Evolutionary conservation across 2,888 invertebrate species (phyloP), one percentile per base, ranked within the genome.

Genomic region (Ochropacha duplaris): DNA sequence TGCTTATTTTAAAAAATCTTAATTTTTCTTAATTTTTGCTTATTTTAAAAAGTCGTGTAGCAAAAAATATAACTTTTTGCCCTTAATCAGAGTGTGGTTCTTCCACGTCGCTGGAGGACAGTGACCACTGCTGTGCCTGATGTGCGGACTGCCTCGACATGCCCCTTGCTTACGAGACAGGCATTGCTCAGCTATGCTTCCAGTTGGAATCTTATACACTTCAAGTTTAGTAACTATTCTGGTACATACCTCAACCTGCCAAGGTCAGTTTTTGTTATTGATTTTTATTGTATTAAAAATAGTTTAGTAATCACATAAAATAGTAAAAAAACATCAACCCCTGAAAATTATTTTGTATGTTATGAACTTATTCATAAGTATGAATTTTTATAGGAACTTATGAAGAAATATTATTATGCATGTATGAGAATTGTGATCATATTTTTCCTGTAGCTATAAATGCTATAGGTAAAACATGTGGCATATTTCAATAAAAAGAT

Each of bases 141-240:
- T 90, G 92, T 93, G 1, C 79, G 92, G 58, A 90, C 90, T 1
- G 92, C 92, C 0, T 76, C 94, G 78, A 64, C 90, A 66, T 82
- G 94, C 59, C 94, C 94, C 0, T 79, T 94, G 60, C 91, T 95
- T 65, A 95, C 95, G 1, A 87, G 94, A 19, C 95, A 95, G 71
- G 94, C 95, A 0, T 77, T 95, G 49, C 94, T 94, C 71, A 94
- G 96, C 69, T 99, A 99, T 86, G 96, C 96, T 4, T 96, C 96
- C 60, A 96, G 97, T 79, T 98, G 98, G 96, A 96, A 97, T 89
- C 94, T 98, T 64, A 95, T 99, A 63, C 96, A 97, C 83, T 99
- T 97, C 87, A 99, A 98, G 87, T 99, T 98, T 83, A 95, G 94
- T 78, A 95, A 95, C 52, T 99, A 98, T 83, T 96, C 98, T 16